Conservation (phyloP, 2,797 vertebrate species). For the Eidolon dupreanum region DNA sequence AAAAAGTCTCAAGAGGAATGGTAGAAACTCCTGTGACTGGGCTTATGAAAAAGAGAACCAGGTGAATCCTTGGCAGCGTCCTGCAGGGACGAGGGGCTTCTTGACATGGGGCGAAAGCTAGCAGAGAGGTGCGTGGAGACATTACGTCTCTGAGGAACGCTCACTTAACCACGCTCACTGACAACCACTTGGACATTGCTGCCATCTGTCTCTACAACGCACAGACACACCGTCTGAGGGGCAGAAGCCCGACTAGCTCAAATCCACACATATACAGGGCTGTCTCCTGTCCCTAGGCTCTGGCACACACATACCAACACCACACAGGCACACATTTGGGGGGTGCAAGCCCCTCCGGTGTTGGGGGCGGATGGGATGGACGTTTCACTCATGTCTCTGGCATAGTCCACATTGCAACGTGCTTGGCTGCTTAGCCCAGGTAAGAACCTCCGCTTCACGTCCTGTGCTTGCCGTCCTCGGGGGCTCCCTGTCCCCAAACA, state of each 20-base stretch:
- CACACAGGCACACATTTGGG: neutral
- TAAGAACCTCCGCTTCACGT: neutral
- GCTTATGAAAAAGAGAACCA: slow-evolving; percentile 68
- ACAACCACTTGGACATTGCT: neutral
- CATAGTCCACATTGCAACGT: neutral
- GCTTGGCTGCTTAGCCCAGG: neutral
- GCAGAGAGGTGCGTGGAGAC: neutral
- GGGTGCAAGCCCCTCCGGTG: neutral
- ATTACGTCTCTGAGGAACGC: neutral
- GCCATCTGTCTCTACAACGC: neutral
- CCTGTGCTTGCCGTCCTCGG: neutral
- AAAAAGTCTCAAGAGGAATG: slow-evolving; percentile 53
- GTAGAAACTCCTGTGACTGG: slow-evolving; percentile 61
- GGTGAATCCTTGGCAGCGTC: slow-evolving; percentile 67
- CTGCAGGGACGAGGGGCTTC: neutral
- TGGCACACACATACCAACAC: neutral
- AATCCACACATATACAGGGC: neutral
- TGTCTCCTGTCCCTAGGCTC: neutral
- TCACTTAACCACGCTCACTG: neutral
- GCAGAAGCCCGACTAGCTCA: fast-evolving
- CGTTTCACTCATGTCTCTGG: neutral
- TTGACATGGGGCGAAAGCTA: neutral
- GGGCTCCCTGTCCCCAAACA: neutral
- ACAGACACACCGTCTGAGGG: neutral
- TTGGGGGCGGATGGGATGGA: fast-evolving